Evolutionary conservation across 2,113 vertebrate species (phyloP).

Genomic region (Oncorhynchus mykiss): DNA sequence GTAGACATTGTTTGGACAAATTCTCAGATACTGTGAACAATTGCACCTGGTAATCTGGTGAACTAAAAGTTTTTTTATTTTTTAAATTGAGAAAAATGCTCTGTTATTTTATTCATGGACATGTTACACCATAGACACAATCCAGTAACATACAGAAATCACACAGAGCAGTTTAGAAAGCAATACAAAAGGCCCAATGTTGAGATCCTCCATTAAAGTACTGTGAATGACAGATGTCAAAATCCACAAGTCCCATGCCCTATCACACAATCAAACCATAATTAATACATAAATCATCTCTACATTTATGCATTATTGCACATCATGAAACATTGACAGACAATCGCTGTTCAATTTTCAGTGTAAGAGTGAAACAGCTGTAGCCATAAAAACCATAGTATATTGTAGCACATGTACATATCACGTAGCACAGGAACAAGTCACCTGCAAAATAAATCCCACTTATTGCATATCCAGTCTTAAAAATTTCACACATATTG

Average conservation of each 20-base stretch:
- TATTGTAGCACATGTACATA: background rate
- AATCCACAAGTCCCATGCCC: background rate
- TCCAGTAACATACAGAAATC: background rate
- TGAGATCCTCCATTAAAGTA: background rate
- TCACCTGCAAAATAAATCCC: background rate
- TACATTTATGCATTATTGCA: background rate
- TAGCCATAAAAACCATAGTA: background rate
- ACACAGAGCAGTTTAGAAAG: background rate
- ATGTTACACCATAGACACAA: background rate
- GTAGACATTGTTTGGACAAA: background rate
- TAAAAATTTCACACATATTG: background rate
- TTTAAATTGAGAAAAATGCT: background rate
- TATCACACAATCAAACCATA: background rate
- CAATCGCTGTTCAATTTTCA: background rate
- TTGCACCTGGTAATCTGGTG: background rate
- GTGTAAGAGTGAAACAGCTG: background rate
- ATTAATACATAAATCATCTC: background rate
- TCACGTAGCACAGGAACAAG: background rate
- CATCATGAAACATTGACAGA: background rate
- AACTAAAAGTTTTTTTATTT: slow-evolving; percentile 1
- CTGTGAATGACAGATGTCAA: background rate
- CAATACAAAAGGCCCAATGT: background rate
- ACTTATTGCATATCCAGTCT: background rate
- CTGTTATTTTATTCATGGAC: background rate
- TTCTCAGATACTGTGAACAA: background rate